Evolutionary conservation across 2,113 vertebrate genomes (phyloP).

Genomic region (Taxidea taxus): DNA sequence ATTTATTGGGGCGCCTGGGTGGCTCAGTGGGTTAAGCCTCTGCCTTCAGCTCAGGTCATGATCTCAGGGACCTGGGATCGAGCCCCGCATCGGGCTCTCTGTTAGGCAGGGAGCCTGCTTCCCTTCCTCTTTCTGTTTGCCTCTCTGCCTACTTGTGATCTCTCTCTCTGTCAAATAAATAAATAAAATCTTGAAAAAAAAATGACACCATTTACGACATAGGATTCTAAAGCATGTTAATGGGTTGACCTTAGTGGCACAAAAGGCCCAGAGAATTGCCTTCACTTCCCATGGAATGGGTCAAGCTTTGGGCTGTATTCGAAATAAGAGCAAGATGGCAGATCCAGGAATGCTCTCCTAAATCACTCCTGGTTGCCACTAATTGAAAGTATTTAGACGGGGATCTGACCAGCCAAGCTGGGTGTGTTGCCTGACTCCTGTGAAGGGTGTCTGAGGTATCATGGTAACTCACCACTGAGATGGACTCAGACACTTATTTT

Average conservation of each 20-base stretch:
- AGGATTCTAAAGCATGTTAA: neutral
- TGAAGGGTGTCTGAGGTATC: neutral
- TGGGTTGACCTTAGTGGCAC: neutral
- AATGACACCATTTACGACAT: neutral
- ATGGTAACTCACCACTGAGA: neutral
- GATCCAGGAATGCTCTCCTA: neutral
- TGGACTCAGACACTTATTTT: neutral
- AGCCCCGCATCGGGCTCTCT: too few species aligned
- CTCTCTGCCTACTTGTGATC: too few species aligned
- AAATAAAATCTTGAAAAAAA: too few species aligned
- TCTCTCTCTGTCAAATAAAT: too few species aligned
- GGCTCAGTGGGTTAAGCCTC: too few species aligned
- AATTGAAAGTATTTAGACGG: slow-evolving; percentile 39
- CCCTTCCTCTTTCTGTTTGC: too few species aligned
- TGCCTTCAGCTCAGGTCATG: too few species aligned
- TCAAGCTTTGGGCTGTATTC: neutral
- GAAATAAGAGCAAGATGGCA: neutral
- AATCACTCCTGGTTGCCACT: neutral
- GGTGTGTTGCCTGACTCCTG: neutral
- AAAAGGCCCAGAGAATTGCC: neutral
- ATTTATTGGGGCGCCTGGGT: too few species aligned
- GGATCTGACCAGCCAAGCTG: neutral
- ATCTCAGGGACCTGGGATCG: too few species aligned
- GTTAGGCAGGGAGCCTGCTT: too few species aligned
- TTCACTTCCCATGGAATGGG: neutral